phyloP scores from a whole-genome alignment of 2,888 invertebrate genomes.

The Drosophila neonasuta region DNA sequence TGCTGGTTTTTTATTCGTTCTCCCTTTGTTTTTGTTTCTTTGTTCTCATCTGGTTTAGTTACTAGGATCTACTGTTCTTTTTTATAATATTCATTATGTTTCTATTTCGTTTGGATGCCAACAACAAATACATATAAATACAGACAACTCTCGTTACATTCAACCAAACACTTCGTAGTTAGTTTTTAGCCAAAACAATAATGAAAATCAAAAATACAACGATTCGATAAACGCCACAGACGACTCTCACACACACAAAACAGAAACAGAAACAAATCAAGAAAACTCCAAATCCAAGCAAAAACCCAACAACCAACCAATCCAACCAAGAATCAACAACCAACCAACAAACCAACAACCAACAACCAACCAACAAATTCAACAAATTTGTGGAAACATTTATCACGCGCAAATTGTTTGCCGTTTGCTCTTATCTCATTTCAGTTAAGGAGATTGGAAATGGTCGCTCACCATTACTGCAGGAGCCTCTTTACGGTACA shows the following conservation, averaged over 20 bases:
- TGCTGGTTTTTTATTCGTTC: constrained; percentile 15
- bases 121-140: constrained; percentile 27
- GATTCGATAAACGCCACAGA: constrained; percentile 51
- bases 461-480: constrained; percentile 91
- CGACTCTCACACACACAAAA: constrained; percentile 43
- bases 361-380: constrained; percentile 46
- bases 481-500: constrained; percentile 94
- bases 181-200: constrained; percentile 49
- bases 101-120: constrained; percentile 36
- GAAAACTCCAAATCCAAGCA: constrained; percentile 32
- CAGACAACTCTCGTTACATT: constrained; percentile 19
- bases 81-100: constrained; percentile 17
- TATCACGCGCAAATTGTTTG: constrained; percentile 76
- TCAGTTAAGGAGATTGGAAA: constrained; percentile 83
- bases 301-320: constrained; percentile 44
- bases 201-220: constrained; percentile 43
- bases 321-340: constrained; percentile 34
- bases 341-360: constrained; percentile 29
- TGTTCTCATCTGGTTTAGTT: constrained; percentile 40
- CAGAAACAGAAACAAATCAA: constrained; percentile 37
- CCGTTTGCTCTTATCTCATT: constrained; percentile 80
- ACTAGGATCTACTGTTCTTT: constrained; percentile 19
- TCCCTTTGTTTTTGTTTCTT: constrained; percentile 3
- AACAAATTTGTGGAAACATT: constrained; percentile 74
- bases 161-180: constrained; percentile 43